These are phyloP conservation scores for Petrocephalus zakoni DNA, from an alignment of 2,113 vertebrate species.

Conservation along the genomic window DNA sequence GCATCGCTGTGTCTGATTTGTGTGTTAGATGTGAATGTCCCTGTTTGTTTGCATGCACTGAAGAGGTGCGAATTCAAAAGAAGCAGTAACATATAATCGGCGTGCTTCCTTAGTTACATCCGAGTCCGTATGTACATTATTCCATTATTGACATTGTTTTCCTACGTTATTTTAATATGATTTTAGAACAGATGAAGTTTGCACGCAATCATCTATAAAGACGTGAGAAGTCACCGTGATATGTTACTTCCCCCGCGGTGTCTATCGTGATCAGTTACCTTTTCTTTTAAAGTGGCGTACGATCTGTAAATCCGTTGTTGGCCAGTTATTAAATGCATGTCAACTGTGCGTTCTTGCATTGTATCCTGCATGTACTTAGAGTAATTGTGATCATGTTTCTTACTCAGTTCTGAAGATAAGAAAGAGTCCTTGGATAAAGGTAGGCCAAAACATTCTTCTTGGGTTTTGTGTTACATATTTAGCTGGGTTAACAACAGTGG, in stretches of 20 bases:
- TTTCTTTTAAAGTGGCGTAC: neutral
- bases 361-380: neutral
- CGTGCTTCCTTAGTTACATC: neutral
- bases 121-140: neutral
- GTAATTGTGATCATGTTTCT: neutral
- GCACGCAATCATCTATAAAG: neutral
- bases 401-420: slow-evolving; percentile 20
- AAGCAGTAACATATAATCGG: neutral
- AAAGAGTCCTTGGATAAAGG: slow-evolving; percentile 18
- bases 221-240: neutral
- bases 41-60: neutral
- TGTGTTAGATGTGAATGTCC: neutral
- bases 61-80: neutral
- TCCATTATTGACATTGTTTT: too few species aligned
- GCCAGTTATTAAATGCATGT: neutral
- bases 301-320: neutral
- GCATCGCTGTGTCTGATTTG: neutral
- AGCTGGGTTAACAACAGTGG: neutral
- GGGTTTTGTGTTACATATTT: neutral
- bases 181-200: neutral
- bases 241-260: neutral
- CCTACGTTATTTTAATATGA: neutral
- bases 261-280: neutral
- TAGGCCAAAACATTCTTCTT: neutral
- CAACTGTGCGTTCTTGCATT: neutral